Percentiles rank a stretch among this genome's conserved stretches.
These are phyloP conservation scores for Drosophila leontia DNA, from an alignment of 1,140 invertebrate species.

Conservation along the genomic window DNA sequence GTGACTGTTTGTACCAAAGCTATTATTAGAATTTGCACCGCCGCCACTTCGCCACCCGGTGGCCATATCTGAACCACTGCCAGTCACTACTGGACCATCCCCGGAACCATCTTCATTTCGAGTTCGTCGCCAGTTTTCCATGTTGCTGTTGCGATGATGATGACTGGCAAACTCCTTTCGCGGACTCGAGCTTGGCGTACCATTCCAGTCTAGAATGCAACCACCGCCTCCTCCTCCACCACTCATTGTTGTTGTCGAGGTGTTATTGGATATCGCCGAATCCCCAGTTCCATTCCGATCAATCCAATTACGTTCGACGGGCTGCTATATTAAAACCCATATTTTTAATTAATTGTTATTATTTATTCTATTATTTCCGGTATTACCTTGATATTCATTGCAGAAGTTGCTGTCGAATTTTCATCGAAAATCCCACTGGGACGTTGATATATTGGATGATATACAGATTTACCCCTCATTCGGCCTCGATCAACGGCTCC, in stretches of 20 bases:
- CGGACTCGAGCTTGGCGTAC: conserved; percentile 86
- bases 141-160: conserved; percentile 87
- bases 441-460: conserved; percentile 82
- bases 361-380: background rate
- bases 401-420: conserved; percentile 32
- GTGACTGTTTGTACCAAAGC: conserved; percentile 48
- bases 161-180: conserved; percentile 87
- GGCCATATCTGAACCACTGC: conserved; percentile 39
- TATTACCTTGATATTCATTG: conserved; percentile 55
- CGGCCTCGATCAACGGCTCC: conserved; percentile 87
- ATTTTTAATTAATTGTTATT: background rate
- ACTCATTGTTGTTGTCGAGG: background rate
- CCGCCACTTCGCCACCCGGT: conserved; percentile 64
- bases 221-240: conserved; percentile 82
- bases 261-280: conserved; percentile 29
- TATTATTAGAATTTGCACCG: conserved; percentile 19
- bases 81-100: conserved; percentile 39
- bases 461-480: conserved; percentile 86
- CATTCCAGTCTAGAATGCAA: conserved; percentile 86
- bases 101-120: conserved; percentile 85
- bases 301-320: conserved; percentile 86
- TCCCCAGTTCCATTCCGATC: conserved; percentile 88
- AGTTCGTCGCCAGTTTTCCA: conserved; percentile 88
- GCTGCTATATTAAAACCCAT: background rate
- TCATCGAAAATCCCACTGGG: conserved; percentile 76